These are phyloP conservation scores for Dexiosoma caninum DNA, from an alignment of 2,888 invertebrate species.

Conservation along the genomic window DNA sequence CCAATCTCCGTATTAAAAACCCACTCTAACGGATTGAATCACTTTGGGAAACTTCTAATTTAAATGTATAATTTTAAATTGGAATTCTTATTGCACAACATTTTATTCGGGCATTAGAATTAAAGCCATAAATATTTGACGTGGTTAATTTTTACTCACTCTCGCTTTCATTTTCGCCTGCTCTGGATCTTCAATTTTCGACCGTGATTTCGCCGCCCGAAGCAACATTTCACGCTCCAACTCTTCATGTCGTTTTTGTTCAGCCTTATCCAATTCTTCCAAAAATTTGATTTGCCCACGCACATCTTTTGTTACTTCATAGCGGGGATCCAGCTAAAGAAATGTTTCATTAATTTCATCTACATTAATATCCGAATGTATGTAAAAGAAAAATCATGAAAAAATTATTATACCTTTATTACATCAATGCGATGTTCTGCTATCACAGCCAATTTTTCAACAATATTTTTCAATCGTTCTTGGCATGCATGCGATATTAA, in stretches of 20 bases:
- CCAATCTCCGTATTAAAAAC: too few relatives aligned
- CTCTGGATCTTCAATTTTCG: slow-evolving; percentile 98
- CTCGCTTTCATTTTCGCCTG: slow-evolving; percentile 98
- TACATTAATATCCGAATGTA: slow-evolving; percentile 7
- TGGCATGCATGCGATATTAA: slow-evolving; percentile 96
- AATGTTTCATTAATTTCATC: neutral
- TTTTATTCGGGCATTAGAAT: too few relatives aligned
- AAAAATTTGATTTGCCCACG: slow-evolving; percentile 96
- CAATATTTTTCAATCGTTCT: slow-evolving; percentile 92
- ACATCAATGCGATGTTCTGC: slow-evolving; percentile 97
- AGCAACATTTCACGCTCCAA: slow-evolving; percentile 95
- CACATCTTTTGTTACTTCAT: slow-evolving; percentile 93
- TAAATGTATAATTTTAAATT: too few relatives aligned
- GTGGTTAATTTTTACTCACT: slow-evolving; percentile 79
- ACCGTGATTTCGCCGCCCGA: slow-evolving; percentile 95
- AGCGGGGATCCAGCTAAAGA: slow-evolving; percentile 89
- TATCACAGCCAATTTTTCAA: slow-evolving; percentile 93
- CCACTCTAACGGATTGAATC: too few relatives aligned
- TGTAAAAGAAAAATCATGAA: too few relatives aligned
- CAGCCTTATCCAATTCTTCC: slow-evolving; percentile 96
- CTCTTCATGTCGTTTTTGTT: slow-evolving; percentile 96
- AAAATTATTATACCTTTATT: slow-evolving; percentile 89
- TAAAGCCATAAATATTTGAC: too few relatives aligned
- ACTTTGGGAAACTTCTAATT: too few relatives aligned
- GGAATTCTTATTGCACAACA: too few relatives aligned